Base-by-base conservation (phyloP, 2,888 invertebrate genomes). In the Venustoraphidia nigricollis region DNA sequence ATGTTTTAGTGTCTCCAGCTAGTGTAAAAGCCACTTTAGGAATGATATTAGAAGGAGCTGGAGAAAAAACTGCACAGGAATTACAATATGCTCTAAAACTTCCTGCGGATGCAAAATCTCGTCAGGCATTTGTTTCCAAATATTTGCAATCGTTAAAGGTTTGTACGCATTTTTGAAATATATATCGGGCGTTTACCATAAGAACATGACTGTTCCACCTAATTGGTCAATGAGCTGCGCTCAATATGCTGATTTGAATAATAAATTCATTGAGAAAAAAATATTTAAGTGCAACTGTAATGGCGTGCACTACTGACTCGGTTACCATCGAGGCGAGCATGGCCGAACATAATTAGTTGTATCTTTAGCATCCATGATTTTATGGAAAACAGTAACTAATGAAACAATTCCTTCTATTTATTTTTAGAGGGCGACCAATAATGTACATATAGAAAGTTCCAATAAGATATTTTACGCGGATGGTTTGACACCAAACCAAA, bases 1-100 rank as follows among this genome's bases (percentile, higher is more conserved):
- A 83, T 59, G 68, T 80, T 36, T 68, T 82, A 58, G 61, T 81
- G 3, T 81, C 83, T n/a, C 79, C 83, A 11, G 73, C 76, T 49
- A 80, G 80, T 58, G 68, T 80, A 34, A 82, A 81, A 61, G 67
- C 75, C 1, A 72, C 74, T 1, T 59, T 83, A 44, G 75, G 73
- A 8, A 73, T 81, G 72, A 55, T 83, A 39, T 60, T 77, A 41
- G 81, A 81, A 64, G 81, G 77, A 14, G 73, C 81, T 0, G 59
- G 57, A 9, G 79, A 77, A 4, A 54, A 56, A 1, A 77, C 79
- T 10, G 75, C 75, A 4, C 60, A 64, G 9, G 77, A 83, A 66
- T 70, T 83, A 46, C 63, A 69, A 50, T 66, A 65, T 41, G 70
- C 73, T 9, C 60, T 83, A 45, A 68, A 80, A 55, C 61, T 83